Base-by-base conservation (phyloP, 2,888 invertebrate species). In the Muschampia plurimacula region DNA sequence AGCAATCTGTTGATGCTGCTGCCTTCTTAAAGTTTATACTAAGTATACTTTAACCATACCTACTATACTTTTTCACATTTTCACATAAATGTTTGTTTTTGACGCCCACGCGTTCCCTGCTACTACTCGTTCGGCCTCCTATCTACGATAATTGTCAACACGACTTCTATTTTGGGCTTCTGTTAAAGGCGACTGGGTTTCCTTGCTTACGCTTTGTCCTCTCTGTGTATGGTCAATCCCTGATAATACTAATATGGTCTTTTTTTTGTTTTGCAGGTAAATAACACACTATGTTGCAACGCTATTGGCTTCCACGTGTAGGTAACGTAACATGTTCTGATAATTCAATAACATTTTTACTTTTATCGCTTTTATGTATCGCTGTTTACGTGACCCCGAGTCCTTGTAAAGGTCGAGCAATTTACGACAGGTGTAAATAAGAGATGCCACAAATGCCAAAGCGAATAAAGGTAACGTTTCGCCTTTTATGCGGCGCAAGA, bases 401-500 rank as follows among this genome's bases (percentile, higher is more conserved):
- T 41, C n/a, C 67, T 52, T 41, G 62, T 13, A 60, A 66, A 67
- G 66, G 67, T 82, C 80, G 82, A 82, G 70, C 9, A 86, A 84
- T 87, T 87, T 84, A 87, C 84, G 84, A 86, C 87, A 89, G 87
- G 88, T 90, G 88, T 84, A 86, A 89, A 87, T 88, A 87, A 87
- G 82, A 84, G 80, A 87, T 86, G 78, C 87, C 86, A 81, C 82
- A 83, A 83, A 89, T 88, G 83, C 85, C 83, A 78, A 81, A 78
- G 81, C 64, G 64, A 73, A 62, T 66, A 44, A 84, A 84, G 84
- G 80, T 80, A 36, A 65, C 80, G 82, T 86, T 87, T 82, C 82
- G 85, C 72, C 77, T 80, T 87, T 86, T 84, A 76, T 77, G 76
- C 77, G 75, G 69, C 78, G 76, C 77, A 32, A 32, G 80, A 79